These are phyloP conservation scores for Lysandra coridon DNA, from an alignment of 2,888 invertebrate species.

Conservation along the genomic window DNA sequence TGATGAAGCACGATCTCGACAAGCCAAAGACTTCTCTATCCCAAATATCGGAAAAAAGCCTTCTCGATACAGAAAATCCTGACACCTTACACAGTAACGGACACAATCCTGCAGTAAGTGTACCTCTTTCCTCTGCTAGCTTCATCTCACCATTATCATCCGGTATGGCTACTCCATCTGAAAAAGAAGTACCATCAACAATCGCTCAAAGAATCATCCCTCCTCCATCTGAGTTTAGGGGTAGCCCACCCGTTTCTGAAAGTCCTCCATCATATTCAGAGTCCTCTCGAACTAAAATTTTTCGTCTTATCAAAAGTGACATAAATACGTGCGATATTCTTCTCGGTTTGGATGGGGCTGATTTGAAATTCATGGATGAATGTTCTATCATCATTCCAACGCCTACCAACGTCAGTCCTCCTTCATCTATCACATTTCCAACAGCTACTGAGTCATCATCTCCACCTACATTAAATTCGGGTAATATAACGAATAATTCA, in stretches of 20 bases:
- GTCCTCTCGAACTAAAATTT: constrained; percentile 77
- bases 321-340: constrained; percentile 87
- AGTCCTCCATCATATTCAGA: constrained; percentile 81
- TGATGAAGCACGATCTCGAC: constrained; percentile 62
- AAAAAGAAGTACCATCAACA: constrained; percentile 71
- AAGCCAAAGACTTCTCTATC: constrained; percentile 76
- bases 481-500: constrained; percentile 81
- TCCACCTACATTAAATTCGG: constrained; percentile 75
- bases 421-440: constrained; percentile 82
- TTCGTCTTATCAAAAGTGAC: constrained; percentile 79
- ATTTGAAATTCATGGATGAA: constrained; percentile 94
- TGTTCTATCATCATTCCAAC: constrained; percentile 91
- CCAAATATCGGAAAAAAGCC: constrained; percentile 83
- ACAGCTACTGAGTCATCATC: constrained; percentile 83
- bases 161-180: constrained; percentile 69
- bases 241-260: constrained; percentile 84
- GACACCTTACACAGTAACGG: constrained; percentile 59
- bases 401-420: constrained; percentile 88
- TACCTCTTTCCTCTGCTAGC: constrained; percentile 60
- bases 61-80: constrained; percentile 82
- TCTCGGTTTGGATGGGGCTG: constrained; percentile 90
- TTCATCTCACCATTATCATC: constrained; percentile 67
- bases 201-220: constrained; percentile 86
- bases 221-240: constrained; percentile 86
- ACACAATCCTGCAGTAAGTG: constrained; percentile 56